Evolutionary conservation across 37 sponge, comb jelly and placozoan species (phyloP), one percentile per base, ranked within the genome.

Genomic region (Diacarnus erythraeanus): DNA sequence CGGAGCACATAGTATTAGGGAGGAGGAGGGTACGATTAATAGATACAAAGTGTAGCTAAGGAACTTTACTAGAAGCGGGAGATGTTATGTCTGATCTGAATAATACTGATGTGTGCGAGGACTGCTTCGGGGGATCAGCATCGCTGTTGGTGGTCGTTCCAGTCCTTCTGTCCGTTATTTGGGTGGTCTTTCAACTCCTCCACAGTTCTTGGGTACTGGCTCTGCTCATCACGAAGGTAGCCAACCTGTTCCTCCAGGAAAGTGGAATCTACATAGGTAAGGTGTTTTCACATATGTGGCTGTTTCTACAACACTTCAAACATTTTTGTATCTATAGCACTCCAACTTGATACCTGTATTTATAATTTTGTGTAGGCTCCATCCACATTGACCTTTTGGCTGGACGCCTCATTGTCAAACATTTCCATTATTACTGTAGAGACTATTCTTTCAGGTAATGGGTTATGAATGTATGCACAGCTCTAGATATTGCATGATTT

Each of bases 401-500:
- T 74, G 80, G 91, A 3, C 64, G 87, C 3, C 43, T 86, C 31
- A 41, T 91, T 22, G 86, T 91, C 65, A 91, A 79, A 38, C 75
- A 86, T 41, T 23, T 91, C 1, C 75, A 77, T 64, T 82, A 82
- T 29, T 77, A 81, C 42, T 64, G 72, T 38, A 60, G 82, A 77
- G 88, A 88, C 43, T 77, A 77, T 42, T 74, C 76, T 20, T 23
- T 88, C 41, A 75, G 88, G 88, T 88, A 30, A 69, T 64, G 20
- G 30, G 22, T 17, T 59, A 9, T 57, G 38, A 68, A 8, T 64
- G 15, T 9, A 9, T 36, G 18, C 39, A 20, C 10, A 26, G 2
- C 37, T 41, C 47, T 43, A 6, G 12, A 22, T 41, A 20, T 72
- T 40, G 51, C 43, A 20, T 59, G 60, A 21, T 34, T 42, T 36